A percentile compares a stretch with the other conserved stretches of the same genome.
Evolutionary conservation across 2,888 invertebrate species (phyloP).

Genomic region (Coronaproctus castanopsis): DNA sequence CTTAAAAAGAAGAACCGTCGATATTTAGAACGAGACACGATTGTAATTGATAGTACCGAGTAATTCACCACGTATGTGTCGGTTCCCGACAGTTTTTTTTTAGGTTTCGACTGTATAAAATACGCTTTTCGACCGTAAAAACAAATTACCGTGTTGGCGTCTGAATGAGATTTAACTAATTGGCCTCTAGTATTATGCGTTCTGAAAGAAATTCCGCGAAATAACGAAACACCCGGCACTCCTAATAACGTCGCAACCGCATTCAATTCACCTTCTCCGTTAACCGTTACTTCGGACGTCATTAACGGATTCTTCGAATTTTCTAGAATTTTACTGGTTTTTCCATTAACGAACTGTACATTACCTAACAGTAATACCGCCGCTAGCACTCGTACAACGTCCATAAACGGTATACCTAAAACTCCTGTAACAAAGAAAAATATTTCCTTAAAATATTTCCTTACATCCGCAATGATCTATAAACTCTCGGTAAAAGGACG

Average conservation of each 20-base stretch:
- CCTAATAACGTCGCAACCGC: conserved; percentile 69
- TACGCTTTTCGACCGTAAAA: too few relatives aligned
- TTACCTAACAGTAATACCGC: conserved; percentile 81
- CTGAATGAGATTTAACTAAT: conserved; percentile 57
- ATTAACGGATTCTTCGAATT: conserved; percentile 4
- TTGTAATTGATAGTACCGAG: too few relatives aligned
- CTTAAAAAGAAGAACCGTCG: too few relatives aligned
- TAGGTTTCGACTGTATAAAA: too few relatives aligned
- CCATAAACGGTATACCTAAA: conserved; percentile 79
- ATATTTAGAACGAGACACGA: too few relatives aligned
- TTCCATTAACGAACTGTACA: conserved; percentile 47
- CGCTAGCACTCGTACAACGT: conserved; percentile 76
- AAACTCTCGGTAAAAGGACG: too few relatives aligned
- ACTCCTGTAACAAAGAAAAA: conserved; percentile 43
- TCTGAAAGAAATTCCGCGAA: conserved; percentile 62
- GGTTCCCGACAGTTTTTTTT: too few relatives aligned
- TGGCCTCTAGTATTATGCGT: conserved; percentile 59
- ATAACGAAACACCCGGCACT: conserved; percentile 48
- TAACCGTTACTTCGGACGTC: conserved; percentile 43
- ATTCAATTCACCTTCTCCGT: conserved; percentile 62
- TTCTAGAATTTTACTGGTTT: neutral
- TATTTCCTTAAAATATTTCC: too few relatives aligned
- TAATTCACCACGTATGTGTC: too few relatives aligned
- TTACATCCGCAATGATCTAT: too few relatives aligned
- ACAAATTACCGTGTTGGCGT: conserved; percentile 46